phyloP scores from a whole-genome alignment of 1,140 invertebrate species.

The Belonocnema kinseyi region DNA sequence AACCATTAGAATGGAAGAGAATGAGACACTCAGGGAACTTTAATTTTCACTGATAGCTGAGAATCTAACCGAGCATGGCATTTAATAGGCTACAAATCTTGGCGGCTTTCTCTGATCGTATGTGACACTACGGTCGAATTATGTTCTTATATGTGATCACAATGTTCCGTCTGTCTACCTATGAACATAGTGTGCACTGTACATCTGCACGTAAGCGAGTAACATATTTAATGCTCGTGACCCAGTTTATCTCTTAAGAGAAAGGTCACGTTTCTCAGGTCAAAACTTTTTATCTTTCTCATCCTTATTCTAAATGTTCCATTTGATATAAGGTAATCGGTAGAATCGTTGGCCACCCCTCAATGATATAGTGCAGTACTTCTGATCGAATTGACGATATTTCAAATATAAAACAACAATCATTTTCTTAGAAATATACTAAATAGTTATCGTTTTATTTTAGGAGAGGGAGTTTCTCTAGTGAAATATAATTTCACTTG shows the following conservation, averaged over 20 bases:
- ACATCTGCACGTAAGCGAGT: conserved; percentile 1
- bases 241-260: neutral
- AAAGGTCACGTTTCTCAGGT: conserved; percentile 3
- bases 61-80: conserved; percentile 31
- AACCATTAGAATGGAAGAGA: conserved; percentile 7
- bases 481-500: too few species aligned
- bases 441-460: too few species aligned
- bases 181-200: conserved; percentile 1
- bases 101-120: conserved; percentile 17
- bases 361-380: too few species aligned
- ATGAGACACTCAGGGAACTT: conserved; percentile 14
- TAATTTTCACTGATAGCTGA: conserved; percentile 31
- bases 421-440: too few species aligned
- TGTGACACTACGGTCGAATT: conserved; percentile 16
- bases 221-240: neutral
- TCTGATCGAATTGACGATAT: too few species aligned
- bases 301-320: too few species aligned
- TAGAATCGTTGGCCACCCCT: too few species aligned
- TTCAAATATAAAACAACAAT: too few species aligned
- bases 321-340: too few species aligned
- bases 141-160: conserved; percentile 6
- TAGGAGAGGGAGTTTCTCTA: too few species aligned
- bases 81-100: conserved; percentile 42
- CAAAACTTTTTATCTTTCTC: neutral
- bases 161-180: conserved; percentile 24